Conservation (phyloP, 2,113 vertebrate genomes). For the Pontoporia blainvillei region DNA sequence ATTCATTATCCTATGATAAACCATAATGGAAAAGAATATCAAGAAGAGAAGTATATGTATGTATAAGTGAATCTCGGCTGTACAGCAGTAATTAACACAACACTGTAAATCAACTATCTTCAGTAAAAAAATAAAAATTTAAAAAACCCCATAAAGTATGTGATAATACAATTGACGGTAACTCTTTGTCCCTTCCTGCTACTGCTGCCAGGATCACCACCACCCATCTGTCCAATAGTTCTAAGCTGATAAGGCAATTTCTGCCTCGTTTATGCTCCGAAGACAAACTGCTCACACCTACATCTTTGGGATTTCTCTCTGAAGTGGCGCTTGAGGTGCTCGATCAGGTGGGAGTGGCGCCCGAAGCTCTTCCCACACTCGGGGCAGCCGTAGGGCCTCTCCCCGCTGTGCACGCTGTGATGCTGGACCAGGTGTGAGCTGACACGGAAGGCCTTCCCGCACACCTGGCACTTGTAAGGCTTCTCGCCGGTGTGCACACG, state of each 20-base stretch:
- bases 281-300: constrained; percentile 28
- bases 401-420: constrained; percentile 71
- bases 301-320: constrained; percentile 73
- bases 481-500: constrained; percentile 73
- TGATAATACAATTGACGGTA: not conserved
- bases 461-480: constrained; percentile 72
- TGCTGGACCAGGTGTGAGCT: constrained; percentile 75
- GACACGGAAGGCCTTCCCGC: constrained; percentile 72
- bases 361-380: constrained; percentile 75
- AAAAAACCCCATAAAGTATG: not conserved
- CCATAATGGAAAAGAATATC: too few relatives aligned
- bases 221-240: not conserved
- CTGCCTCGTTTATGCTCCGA: not conserved
- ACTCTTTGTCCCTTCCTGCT: not conserved
- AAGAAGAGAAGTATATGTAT: too few relatives aligned
- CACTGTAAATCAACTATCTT: too few relatives aligned
- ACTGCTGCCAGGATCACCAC: not conserved
- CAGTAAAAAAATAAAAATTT: not conserved
- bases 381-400: constrained; percentile 58
- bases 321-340: constrained; percentile 75
- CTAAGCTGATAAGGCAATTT: not conserved
- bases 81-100: too few relatives aligned
- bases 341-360: constrained; percentile 71
- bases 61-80: too few relatives aligned
- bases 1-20: too few relatives aligned